Percentiles rank a stretch among this genome's conserved stretches.
Conservation (phyloP, 2,797 vertebrate species). For the Anolis apletophallus region DNA sequence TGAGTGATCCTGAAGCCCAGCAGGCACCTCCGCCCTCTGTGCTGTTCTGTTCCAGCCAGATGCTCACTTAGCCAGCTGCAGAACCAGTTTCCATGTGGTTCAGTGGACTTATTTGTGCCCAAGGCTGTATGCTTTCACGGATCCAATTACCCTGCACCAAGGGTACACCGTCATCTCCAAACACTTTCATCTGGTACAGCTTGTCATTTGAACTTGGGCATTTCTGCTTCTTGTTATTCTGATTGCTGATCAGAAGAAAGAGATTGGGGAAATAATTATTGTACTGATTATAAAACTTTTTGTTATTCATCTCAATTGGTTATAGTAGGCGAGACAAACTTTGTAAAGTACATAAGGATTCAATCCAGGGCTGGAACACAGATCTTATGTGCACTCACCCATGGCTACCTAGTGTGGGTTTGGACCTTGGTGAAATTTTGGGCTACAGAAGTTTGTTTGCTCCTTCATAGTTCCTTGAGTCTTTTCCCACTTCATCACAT, state of each 20-base stretch:
- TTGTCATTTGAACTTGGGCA: neutral
- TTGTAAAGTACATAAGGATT: neutral
- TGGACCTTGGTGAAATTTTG: no score
- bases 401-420: neutral
- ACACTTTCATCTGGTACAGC: neutral
- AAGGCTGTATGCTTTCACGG: neutral
- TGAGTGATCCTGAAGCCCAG: neutral
- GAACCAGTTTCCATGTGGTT: neutral
- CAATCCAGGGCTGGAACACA: neutral
- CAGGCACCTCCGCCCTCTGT: neutral
- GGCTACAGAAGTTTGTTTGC: no score
- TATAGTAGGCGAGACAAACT: neutral
- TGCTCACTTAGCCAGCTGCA: slow-evolving; percentile 19
- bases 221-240: neutral
- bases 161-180: no score
- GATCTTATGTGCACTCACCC: neutral
- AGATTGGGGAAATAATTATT: neutral
- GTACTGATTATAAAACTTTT: neutral
- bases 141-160: neutral
- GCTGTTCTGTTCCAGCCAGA: neutral
- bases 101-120: neutral
- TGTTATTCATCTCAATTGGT: neutral
- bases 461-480: no score
- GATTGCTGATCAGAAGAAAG: neutral
- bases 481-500: no score